Evolutionary conservation across 2,888 invertebrate genomes (phyloP).

Genomic region (Xestia rhomboidea): DNA sequence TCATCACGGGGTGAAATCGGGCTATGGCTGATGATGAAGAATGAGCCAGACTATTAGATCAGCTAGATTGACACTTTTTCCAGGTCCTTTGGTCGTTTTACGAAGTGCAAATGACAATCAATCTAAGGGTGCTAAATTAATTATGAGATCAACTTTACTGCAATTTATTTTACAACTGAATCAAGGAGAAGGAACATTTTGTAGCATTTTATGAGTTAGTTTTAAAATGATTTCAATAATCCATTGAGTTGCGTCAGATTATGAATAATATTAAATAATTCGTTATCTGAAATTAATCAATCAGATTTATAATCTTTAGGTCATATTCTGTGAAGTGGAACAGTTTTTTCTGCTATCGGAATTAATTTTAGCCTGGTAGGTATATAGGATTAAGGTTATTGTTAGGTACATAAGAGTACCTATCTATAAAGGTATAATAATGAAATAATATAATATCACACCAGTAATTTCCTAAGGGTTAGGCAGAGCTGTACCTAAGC

Average conservation of each 20-base stretch:
- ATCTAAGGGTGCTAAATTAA: neutral
- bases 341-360: neutral
- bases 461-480: neutral
- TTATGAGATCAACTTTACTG: neutral
- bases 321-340: constrained; percentile 11
- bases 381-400: neutral
- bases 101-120: neutral
- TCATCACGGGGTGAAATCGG: too few species aligned
- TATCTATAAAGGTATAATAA: neutral
- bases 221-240: neutral
- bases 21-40: too few species aligned
- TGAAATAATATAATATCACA: neutral
- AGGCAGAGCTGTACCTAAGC: neutral
- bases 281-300: constrained; percentile 22
- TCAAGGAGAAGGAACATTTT: neutral
- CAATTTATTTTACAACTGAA: neutral
- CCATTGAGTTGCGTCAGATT: constrained; percentile 11
- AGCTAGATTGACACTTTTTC: neutral
- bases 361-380: constrained; percentile 5
- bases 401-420: neutral
- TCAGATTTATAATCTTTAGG: constrained; percentile 15
- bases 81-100: neutral
- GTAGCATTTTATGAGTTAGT: neutral
- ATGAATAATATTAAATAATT: constrained; percentile 9
- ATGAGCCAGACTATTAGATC: too few species aligned